phyloP scores from a whole-genome alignment of 2,888 invertebrate genomes.

The Ochropleura plecta region DNA sequence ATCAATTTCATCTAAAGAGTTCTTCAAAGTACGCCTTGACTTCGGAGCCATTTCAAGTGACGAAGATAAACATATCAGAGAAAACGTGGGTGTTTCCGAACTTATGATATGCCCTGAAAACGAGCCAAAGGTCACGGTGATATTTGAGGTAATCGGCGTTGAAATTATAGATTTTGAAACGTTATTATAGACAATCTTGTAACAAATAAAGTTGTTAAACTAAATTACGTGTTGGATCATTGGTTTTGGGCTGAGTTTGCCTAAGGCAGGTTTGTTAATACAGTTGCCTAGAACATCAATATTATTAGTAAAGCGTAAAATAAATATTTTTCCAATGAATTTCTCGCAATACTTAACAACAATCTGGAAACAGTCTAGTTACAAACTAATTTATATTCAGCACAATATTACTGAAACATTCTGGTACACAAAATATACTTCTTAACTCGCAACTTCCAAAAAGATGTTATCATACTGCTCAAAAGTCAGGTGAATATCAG shows the following conservation, averaged over 20 bases:
- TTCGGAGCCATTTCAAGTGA: neutral
- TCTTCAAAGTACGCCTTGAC: conserved; percentile 9
- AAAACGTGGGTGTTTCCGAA: conserved; percentile 24
- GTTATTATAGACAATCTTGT: conserved; percentile 47
- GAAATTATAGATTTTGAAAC: conserved; percentile 55
- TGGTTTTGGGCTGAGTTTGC: conserved; percentile 26
- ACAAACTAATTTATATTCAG: conserved; percentile 29
- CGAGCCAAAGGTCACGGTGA: conserved; percentile 50
- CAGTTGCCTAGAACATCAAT: conserved; percentile 5
- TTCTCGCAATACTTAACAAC: neutral
- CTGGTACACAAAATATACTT: neutral
- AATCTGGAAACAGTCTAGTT: conserved; percentile 17
- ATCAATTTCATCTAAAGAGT: conserved; percentile 16
- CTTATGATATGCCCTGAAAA: conserved; percentile 25
- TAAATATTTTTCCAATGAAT: neutral
- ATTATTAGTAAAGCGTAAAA: conserved; percentile 19
- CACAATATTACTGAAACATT: conserved; percentile 33
- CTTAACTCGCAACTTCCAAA: conserved; percentile 23
- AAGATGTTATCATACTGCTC: conserved; percentile 41
- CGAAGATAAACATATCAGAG: conserved; percentile 25
- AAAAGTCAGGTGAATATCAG: conserved; percentile 52
- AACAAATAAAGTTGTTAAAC: conserved; percentile 48
- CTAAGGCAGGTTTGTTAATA: conserved; percentile 24
- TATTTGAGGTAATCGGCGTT: conserved; percentile 56
- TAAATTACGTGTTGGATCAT: conserved; percentile 38